Percentiles rank a stretch among this genome's conserved stretches.
phyloP scores from a whole-genome alignment of 2,797 vertebrate genomes.

The Phrynocephalus guinanensis region DNA sequence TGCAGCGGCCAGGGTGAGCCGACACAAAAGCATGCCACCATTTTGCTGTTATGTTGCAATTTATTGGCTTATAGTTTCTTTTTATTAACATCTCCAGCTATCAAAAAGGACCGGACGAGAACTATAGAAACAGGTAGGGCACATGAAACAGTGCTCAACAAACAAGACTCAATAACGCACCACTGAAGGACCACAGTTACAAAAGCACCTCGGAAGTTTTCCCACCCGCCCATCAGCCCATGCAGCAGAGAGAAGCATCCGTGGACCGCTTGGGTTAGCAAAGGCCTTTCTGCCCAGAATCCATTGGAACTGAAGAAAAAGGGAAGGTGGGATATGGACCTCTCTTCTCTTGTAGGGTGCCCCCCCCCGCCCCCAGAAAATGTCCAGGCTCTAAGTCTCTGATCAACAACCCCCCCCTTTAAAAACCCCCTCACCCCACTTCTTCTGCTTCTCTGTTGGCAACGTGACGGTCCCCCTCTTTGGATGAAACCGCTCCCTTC shows the following conservation, averaged over 20 bases:
- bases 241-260: too few species aligned
- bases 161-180: slow-evolving; percentile 35
- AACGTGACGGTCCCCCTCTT: background rate
- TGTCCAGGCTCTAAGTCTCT: background rate
- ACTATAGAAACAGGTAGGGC: slow-evolving; percentile 45
- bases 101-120: slow-evolving; percentile 45
- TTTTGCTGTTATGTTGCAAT: slow-evolving; percentile 15
- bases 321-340: background rate
- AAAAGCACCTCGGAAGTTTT: slow-evolving; percentile 43
- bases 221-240: background rate
- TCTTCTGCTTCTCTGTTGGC: background rate
- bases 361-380: background rate
- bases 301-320: background rate
- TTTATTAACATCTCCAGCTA: slow-evolving; percentile 29
- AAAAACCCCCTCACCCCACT: background rate
- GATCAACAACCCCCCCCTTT: background rate
- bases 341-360: background rate
- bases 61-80: slow-evolving; percentile 10
- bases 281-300: background rate
- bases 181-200: slow-evolving; percentile 39
- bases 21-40: background rate
- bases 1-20: background rate
- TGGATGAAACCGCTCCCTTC: background rate
- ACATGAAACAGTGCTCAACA: slow-evolving; percentile 32
- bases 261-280: too few species aligned